phyloP scores from a whole-genome alignment of 2,888 invertebrate species.

The Byasa hedistus region DNA sequence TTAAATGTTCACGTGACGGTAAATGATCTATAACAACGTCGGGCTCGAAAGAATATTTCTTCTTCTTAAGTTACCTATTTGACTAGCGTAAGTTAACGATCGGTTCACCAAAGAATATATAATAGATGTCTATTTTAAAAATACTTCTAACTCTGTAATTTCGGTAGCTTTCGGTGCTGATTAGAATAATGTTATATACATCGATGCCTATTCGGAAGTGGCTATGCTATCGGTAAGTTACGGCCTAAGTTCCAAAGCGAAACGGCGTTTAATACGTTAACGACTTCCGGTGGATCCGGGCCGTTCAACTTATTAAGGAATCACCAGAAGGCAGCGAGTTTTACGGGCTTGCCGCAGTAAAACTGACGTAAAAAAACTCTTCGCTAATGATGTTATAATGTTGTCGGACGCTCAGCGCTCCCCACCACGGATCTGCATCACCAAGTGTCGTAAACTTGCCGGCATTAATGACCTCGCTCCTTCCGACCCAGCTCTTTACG shows the following conservation, averaged over 20 bases:
- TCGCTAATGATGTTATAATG: constrained; percentile 38
- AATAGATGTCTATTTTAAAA: too few species aligned
- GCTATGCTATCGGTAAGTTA: too few species aligned
- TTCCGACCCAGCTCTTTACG: background rate
- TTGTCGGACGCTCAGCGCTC: constrained; percentile 13
- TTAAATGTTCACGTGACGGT: too few species aligned
- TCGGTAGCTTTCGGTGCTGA: too few species aligned
- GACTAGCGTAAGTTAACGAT: too few species aligned
- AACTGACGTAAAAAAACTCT: constrained; percentile 34
- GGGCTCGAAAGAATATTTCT: too few species aligned
- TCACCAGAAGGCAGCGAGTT: constrained; percentile 28
- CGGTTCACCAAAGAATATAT: too few species aligned
- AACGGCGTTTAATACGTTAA: constrained; percentile 15
- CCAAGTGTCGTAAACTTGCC: constrained; percentile 20
- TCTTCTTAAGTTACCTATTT: too few species aligned
- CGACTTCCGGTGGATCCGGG: constrained; percentile 4
- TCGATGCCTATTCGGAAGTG: too few species aligned
- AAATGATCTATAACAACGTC: too few species aligned
- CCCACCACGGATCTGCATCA: constrained; percentile 21
- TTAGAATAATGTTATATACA: too few species aligned
- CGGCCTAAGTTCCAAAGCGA: background rate
- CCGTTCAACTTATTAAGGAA: constrained; percentile 25
- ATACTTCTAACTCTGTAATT: too few species aligned
- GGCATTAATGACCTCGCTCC: constrained; percentile 14
- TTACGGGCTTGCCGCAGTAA: constrained; percentile 35